Conservation (phyloP, 2,113 vertebrate species). For the Heteronetta atricapilla region DNA sequence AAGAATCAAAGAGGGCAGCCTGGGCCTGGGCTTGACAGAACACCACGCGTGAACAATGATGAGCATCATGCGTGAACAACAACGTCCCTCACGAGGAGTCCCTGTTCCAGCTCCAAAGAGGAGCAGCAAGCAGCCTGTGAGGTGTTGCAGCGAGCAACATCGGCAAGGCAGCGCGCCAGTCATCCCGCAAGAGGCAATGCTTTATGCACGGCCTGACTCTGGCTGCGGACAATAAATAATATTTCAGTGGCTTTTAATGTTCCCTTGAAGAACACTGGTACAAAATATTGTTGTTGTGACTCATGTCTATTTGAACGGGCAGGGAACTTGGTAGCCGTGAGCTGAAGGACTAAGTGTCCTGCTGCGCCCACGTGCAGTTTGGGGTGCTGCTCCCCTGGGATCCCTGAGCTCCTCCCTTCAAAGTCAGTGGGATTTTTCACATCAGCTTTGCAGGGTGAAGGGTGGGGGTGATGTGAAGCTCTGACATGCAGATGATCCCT, state of each 20-base stretch:
- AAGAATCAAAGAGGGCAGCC: background rate
- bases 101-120: background rate
- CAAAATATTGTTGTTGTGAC: background rate
- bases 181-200: background rate
- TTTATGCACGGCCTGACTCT: background rate
- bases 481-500: background rate
- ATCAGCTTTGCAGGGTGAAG: fast-evolving
- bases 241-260: background rate
- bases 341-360: background rate
- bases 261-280: background rate
- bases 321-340: background rate
- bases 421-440: background rate
- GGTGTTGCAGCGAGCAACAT: background rate
- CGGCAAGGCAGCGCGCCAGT: fast-evolving
- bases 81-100: background rate
- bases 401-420: background rate
- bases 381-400: background rate
- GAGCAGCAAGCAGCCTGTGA: background rate
- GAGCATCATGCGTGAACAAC: background rate
- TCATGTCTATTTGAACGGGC: background rate
- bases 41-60: fast-evolving
- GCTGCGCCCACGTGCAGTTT: fast-evolving
- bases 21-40: background rate
- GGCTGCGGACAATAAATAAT: constrained; percentile 14
- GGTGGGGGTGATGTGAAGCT: fast-evolving